Base-by-base conservation (phyloP, 2,888 invertebrate species). In the Incurvaria masculella region DNA sequence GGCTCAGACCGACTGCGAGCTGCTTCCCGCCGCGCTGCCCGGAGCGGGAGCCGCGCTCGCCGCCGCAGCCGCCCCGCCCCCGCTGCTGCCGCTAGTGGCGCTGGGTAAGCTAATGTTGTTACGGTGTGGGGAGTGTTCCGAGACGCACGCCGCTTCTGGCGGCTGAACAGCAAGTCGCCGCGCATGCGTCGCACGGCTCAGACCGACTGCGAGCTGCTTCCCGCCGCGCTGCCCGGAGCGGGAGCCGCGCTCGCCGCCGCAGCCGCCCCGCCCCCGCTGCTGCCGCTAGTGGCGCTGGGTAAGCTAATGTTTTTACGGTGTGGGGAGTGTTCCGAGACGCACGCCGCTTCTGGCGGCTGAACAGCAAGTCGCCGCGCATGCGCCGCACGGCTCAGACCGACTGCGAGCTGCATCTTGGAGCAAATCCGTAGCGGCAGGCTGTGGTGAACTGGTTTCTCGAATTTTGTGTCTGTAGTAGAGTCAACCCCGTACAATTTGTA, bases 101-200 rank as follows among this genome's bases (percentile, higher is more conserved):
- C 53, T 52, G 16, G 52, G 53, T 18, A 61, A 66, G 47, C 68
- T 70, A n/a, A n/a, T n/a, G n/a, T n/a, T n/a, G n/a, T n/a, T n/a
- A n/a, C n/a, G 88, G 90, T 91, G 2, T 84, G 81, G 74, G 79
- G 83, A 8, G 88, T 91, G 3, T 91, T 91, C 61, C 79, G 85
- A n/a, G 89, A 90, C 61, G 82, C 85, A 1, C 87, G 87, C 49
- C 81, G 86, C 1, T 88, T 87, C 64, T 89, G 88, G 87, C 81
- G 87, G 8, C n/a, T 88, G 2, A 83, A 87, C 59, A 85, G 71
- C 60, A 87, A 87, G 63, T 86, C 84, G 65, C 83, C 86, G 2
- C 84, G 85, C 57, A 69, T 84, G 19, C 81, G 85, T 56, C 82
- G 83, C 57, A 72, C 76, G 18, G n/a, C n/a, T n/a, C n/a, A n/a